phyloP scores from a whole-genome alignment of 2,888 invertebrate species.

The Apotomis capreana region DNA sequence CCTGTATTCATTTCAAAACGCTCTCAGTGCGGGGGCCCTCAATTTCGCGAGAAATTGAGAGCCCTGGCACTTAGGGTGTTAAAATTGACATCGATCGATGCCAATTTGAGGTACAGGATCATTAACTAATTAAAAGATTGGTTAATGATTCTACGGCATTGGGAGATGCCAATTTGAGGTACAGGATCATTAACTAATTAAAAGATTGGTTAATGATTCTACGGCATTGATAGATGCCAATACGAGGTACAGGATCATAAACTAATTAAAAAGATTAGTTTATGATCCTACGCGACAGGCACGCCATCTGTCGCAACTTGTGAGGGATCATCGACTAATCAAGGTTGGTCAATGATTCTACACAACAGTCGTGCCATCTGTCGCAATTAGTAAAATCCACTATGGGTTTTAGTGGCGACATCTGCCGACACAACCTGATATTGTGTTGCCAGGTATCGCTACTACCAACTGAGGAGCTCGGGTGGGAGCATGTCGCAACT shows the following conservation, averaged over 20 bases:
- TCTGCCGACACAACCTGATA: neutral
- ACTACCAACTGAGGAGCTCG: constrained; percentile 1
- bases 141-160: constrained; percentile 4
- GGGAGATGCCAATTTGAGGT: constrained; percentile 1
- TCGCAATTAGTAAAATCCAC: neutral
- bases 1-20: constrained; percentile 7
- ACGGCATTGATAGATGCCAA: neutral
- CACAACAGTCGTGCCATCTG: constrained; percentile 1
- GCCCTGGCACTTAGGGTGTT: constrained; percentile 7
- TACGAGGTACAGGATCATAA: neutral
- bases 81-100: constrained; percentile 1
- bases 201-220: constrained; percentile 5
- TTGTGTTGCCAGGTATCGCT: constrained; percentile 4
- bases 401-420: neutral
- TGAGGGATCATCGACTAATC: neutral
- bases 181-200: constrained; percentile 7
- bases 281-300: constrained; percentile 6
- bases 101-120: constrained; percentile 7
- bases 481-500: constrained; percentile 2
- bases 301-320: neutral
- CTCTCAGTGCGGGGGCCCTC: constrained; percentile 3
- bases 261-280: constrained; percentile 1
- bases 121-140: constrained; percentile 1
- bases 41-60: constrained; percentile 2
- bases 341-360: no score